Evolutionary conservation across 2,888 invertebrate genomes (phyloP).

Genomic region (Arrhopalites spinosus): DNA sequence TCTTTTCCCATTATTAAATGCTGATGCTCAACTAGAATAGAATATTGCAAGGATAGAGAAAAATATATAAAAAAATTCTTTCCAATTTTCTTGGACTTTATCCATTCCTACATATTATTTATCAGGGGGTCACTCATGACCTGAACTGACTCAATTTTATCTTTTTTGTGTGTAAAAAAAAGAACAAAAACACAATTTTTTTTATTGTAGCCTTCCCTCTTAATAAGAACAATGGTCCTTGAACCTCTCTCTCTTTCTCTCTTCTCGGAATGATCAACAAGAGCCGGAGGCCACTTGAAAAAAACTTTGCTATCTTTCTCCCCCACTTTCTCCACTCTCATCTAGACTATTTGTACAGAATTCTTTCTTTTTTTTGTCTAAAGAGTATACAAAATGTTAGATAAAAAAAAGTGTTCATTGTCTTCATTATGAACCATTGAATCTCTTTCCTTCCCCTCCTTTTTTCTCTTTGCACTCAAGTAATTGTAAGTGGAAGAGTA

Average conservation of each 20-base stretch:
- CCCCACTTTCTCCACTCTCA: slow-evolving; percentile 5
- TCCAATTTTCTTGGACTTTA: no score
- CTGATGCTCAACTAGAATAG: no score
- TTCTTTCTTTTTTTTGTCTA: not conserved
- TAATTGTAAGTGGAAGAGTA: not conserved
- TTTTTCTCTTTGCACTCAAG: not conserved
- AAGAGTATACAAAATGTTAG: no score
- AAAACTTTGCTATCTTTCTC: not conserved
- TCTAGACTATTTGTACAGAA: slow-evolving; percentile 2
- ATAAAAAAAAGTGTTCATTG: not conserved
- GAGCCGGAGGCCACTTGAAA: not conserved
- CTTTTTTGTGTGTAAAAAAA: no score
- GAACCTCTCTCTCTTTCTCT: not conserved
- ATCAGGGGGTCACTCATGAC: no score
- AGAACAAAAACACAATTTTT: no score
- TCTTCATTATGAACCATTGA: not conserved
- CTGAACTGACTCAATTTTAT: no score
- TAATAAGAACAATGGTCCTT: no score
- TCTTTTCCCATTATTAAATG: no score
- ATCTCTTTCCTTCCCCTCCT: not conserved
- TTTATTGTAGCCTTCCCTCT: not conserved
- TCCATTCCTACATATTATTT: no score
- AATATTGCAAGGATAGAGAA: no score
- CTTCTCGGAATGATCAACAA: not conserved
- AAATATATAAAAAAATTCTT: no score